Base-by-base conservation (phyloP, 2,113 vertebrate species). In the Myotis lucifugus region DNA sequence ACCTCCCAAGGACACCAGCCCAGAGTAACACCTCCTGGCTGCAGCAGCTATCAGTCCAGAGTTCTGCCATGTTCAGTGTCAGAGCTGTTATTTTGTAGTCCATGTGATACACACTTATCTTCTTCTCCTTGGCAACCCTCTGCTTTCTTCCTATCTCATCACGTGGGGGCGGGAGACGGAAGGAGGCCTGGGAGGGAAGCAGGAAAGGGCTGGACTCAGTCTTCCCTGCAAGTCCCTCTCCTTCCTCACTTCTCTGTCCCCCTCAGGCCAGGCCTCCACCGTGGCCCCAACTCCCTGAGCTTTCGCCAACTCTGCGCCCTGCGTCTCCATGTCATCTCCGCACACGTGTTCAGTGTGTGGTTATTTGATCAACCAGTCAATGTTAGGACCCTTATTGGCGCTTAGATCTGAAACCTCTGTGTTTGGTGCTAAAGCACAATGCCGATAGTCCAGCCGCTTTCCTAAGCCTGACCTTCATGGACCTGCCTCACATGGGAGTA, bases 141-240 rank as follows among this genome's bases (percentile, higher is more conserved):
- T 17, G 19, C 89, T 66, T 25, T 12, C 2, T 66, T 25, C n/a
- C 76, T 21, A 3, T 17, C 34, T 14, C 40, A 29, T 34, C 25
- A 2, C 4, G 0, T 2, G 72, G 3, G 4, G 1, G 1, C 27
- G 0, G 11, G 10, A 19, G 32, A 10, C 19, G 17, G 15, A 25
- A 5, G 73, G 66, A 37, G 64, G 9, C 56, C 25, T 48, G 21
- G 46, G 15, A 59, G 27, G 46, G 19, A 15, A 50, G 13, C 27
- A 48, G 19, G 42, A 15, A 8, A 23, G 37, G 4, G 12, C n/a
- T 2, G 3, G 10, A 6, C 50, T 52, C n/a, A 2, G 4, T 23
- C 40, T 46, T 42, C 8, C 37, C 84, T 42, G 13, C 8, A 37
- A 46, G 54, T 19, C 84, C 10, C 17, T 11, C 54, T 50, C 14